A percentile compares a stretch with the other conserved stretches of the same genome.
Evolutionary conservation across 2,797 vertebrate genomes (phyloP).

Genomic region (Sebastes vulpes): DNA sequence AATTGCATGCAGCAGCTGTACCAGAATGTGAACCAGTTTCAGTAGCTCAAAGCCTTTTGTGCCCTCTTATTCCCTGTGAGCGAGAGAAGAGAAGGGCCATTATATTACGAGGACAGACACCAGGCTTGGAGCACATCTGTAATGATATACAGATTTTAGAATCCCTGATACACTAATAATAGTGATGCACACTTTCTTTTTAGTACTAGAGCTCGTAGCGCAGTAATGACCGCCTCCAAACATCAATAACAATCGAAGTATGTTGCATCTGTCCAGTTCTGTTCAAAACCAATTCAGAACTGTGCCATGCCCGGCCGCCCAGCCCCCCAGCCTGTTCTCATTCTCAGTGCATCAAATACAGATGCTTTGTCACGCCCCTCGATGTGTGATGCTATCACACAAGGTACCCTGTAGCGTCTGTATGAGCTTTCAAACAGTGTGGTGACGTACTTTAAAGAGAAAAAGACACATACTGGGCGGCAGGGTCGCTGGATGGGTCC

Average conservation of each 20-base stretch:
- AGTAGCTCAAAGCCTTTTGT: slow-evolving; percentile 40
- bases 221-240: slow-evolving; percentile 33
- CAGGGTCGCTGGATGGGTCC: too few species aligned
- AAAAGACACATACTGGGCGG: too few species aligned
- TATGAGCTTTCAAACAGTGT: too few species aligned
- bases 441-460: too few species aligned
- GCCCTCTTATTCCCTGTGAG: slow-evolving; percentile 45
- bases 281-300: too few species aligned
- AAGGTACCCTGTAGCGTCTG: too few species aligned
- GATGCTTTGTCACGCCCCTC: too few species aligned
- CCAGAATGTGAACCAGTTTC: slow-evolving; percentile 46
- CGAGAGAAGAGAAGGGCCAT: slow-evolving; percentile 25
- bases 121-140: slow-evolving; percentile 22
- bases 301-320: too few species aligned
- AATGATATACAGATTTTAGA: slow-evolving; percentile 1
- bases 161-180: not conserved
- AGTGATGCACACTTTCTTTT: slow-evolving; percentile 34
- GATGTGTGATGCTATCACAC: too few species aligned
- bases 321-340: too few species aligned
- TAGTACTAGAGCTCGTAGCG: slow-evolving; percentile 15
- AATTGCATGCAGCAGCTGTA: slow-evolving; percentile 1
- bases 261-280: not conserved
- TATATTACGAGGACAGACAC: slow-evolving; percentile 44
- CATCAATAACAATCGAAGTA: slow-evolving; percentile 13
- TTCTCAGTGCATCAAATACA: too few species aligned